phyloP scores from a whole-genome alignment of 2,888 invertebrate species.

The Pseudanteris insignis region DNA sequence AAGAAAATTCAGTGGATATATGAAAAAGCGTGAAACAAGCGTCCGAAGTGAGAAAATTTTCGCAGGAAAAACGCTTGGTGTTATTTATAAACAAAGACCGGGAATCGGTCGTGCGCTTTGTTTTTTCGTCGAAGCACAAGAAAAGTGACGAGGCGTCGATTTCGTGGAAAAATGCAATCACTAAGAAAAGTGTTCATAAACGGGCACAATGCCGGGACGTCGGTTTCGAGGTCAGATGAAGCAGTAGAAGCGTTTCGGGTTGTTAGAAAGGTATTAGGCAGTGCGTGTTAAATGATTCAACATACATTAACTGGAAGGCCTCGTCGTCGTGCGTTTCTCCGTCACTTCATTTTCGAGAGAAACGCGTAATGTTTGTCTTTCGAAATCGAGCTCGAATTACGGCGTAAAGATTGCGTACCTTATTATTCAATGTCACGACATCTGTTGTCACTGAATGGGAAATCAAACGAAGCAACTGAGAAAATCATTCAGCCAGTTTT shows the following conservation, averaged over 20 bases:
- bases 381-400: conserved; percentile 19
- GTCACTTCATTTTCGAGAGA: conserved; percentile 11
- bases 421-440: not conserved
- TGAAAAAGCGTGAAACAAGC: too few relatives aligned
- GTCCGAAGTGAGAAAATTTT: too few relatives aligned
- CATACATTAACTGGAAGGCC: conserved; percentile 37
- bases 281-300: conserved; percentile 37
- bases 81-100: too few relatives aligned
- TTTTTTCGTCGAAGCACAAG: not conserved
- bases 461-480: too few relatives aligned
- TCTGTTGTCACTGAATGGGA: too few relatives aligned
- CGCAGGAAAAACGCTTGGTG: too few relatives aligned
- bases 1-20: too few relatives aligned
- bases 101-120: too few relatives aligned
- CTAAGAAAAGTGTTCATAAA: conserved; percentile 22
- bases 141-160: conserved; percentile 15
- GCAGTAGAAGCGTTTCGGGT: conserved; percentile 8
- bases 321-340: conserved; percentile 4
- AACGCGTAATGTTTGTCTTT: conserved; percentile 34
- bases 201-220: conserved; percentile 24
- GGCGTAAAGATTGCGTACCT: conserved; percentile 5
- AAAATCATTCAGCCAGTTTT: too few relatives aligned
- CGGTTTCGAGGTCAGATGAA: conserved; percentile 34
- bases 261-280: conserved; percentile 43
- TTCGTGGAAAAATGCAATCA: conserved; percentile 38